Conservation (phyloP, 2,797 vertebrate genomes). For the Tokudaia tokunoshimensis region DNA sequence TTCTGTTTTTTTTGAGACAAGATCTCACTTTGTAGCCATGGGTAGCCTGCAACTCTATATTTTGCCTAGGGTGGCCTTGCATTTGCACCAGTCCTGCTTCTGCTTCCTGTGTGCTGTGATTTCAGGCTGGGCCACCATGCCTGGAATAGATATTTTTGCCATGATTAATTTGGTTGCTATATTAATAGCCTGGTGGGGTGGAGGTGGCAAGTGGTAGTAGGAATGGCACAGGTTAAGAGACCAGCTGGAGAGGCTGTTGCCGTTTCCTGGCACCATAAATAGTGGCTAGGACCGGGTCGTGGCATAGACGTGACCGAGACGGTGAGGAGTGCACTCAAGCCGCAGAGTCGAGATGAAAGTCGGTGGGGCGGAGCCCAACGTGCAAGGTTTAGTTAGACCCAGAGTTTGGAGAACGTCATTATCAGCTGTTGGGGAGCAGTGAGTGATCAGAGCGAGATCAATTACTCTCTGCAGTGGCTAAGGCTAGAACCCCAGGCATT, state of each 20-base stretch:
- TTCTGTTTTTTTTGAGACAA: neutral
- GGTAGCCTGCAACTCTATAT: neutral
- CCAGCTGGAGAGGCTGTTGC: neutral
- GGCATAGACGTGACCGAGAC: neutral
- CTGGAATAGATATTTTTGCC: conserved; percentile 3
- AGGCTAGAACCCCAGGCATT: neutral
- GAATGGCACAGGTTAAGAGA: neutral
- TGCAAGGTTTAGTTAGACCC: too few species aligned
- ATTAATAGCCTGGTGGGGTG: neutral
- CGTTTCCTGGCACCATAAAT: neutral
- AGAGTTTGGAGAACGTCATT: neutral
- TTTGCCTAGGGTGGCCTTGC: neutral
- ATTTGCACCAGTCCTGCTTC: neutral
- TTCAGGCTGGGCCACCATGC: neutral
- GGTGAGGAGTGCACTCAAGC: neutral
- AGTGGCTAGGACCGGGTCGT: neutral
- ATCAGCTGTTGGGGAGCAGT: neutral
- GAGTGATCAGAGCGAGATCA: neutral
- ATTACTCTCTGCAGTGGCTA: neutral
- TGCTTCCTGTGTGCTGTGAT: neutral
- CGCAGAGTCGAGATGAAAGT: neutral
- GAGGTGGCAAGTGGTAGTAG: neutral
- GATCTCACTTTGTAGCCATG: neutral
- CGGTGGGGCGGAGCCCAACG: neutral
- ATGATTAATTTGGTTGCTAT: neutral